A percentile compares a stretch with the other conserved stretches of the same genome.
Conservation (phyloP, 2,797 vertebrate genomes). For the Ceryle rudis region DNA sequence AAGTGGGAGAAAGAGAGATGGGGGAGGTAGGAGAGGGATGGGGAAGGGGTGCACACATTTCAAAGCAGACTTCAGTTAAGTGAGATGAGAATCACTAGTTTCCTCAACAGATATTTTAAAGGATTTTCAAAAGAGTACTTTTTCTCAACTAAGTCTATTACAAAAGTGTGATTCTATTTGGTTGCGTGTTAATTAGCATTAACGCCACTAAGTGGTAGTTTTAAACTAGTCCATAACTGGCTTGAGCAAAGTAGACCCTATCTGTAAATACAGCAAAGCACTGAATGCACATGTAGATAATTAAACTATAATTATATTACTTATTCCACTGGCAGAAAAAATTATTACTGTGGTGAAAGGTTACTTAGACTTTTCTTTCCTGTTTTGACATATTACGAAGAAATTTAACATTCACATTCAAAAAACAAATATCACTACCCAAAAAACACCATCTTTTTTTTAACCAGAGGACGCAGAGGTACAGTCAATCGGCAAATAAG, state of each 20-base stretch:
- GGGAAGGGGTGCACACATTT: background rate
- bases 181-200: background rate
- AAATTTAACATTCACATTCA: background rate
- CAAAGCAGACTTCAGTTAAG: background rate
- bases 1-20: background rate
- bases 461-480: background rate
- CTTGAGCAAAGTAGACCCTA: background rate
- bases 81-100: background rate
- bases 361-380: conserved; percentile 19
- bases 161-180: background rate
- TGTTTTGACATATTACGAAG: conserved; percentile 16
- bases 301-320: conserved; percentile 54
- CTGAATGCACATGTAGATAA: background rate
- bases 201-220: background rate
- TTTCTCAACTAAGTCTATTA: background rate
- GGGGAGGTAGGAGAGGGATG: background rate
- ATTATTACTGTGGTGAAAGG: conserved; percentile 8
- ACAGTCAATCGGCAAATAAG: background rate
- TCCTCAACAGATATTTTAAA: background rate
- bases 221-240: background rate
- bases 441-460: background rate
- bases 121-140: background rate
- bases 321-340: conserved; percentile 6
- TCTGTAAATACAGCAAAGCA: background rate
- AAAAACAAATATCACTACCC: background rate